Evolutionary conservation across 1,140 invertebrate species (phyloP).

Genomic region (Lordiphosa clarofinis): DNA sequence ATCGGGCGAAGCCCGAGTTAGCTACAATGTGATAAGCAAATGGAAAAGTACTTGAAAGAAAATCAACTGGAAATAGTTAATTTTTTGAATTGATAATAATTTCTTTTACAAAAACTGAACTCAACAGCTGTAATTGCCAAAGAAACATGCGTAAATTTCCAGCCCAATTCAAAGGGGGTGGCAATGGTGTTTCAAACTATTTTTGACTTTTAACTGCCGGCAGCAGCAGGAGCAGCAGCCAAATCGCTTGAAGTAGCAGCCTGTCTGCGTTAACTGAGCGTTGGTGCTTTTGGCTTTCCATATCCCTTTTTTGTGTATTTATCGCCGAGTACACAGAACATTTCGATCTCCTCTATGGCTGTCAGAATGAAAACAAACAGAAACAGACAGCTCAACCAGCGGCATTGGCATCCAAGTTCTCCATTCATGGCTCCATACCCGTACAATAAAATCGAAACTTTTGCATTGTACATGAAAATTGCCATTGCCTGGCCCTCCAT

Average conservation of each 20-base stretch:
- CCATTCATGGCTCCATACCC: background rate
- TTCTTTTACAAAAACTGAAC: too few species aligned
- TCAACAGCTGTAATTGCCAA: too few species aligned
- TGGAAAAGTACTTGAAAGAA: too few species aligned
- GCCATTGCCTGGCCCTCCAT: slow-evolving; percentile 45
- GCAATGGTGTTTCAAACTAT: slow-evolving; percentile 64
- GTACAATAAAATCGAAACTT: slow-evolving; percentile 77
- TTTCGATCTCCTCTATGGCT: slow-evolving; percentile 49
- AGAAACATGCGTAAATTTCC: too few species aligned
- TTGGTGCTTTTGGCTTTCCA: too few species aligned
- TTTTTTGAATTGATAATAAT: too few species aligned
- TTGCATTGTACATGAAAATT: slow-evolving; percentile 76
- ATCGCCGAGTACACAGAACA: slow-evolving; percentile 23
- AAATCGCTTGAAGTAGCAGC: slow-evolving; percentile 23
- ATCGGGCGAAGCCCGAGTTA: too few species aligned
- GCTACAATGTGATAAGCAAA: too few species aligned
- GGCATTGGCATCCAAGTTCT: too few species aligned
- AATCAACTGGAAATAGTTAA: too few species aligned
- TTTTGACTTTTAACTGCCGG: slow-evolving; percentile 66
- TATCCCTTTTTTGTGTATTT: slow-evolving; percentile 36
- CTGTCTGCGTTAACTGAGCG: slow-evolving; percentile 24
- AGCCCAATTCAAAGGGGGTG: too few species aligned
- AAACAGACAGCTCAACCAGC: slow-evolving; percentile 53
- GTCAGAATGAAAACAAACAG: slow-evolving; percentile 73
- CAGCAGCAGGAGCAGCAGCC: slow-evolving; percentile 24